Evolutionary conservation across 1,140 invertebrate genomes (phyloP).

Genomic region (Macrosteles quadrilineatus): DNA sequence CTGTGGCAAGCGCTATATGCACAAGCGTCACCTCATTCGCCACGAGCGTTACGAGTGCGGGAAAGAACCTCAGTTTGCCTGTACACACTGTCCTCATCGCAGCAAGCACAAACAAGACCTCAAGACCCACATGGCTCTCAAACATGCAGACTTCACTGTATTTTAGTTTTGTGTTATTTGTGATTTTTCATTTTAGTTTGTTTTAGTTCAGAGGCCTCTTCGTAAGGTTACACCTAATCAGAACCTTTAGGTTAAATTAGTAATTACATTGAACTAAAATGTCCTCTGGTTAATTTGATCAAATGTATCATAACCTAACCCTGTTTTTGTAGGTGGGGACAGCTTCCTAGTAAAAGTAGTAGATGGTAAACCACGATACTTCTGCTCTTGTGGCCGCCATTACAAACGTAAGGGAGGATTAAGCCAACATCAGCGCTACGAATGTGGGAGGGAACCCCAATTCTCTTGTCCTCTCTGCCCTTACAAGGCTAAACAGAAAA

Average conservation of each 20-base stretch:
- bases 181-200: too few species aligned
- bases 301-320: too few species aligned
- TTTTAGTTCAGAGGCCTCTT: too few species aligned
- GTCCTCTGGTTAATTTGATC: too few species aligned
- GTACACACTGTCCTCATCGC: conserved; percentile 47
- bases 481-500: conserved; percentile 59
- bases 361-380: neutral
- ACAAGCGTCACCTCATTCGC: conserved; percentile 48
- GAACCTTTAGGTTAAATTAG: too few species aligned
- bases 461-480: conserved; percentile 56
- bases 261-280: too few species aligned
- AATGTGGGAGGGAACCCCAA: conserved; percentile 52
- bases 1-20: conserved; percentile 45
- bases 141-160: conserved; percentile 2
- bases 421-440: conserved; percentile 42
- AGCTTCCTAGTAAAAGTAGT: too few species aligned
- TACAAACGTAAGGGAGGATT: neutral
- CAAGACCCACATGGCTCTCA: conserved; percentile 43
- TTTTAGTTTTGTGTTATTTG: too few species aligned
- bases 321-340: too few species aligned
- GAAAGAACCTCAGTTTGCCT: conserved; percentile 46
- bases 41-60: conserved; percentile 18
- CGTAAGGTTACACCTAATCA: too few species aligned
- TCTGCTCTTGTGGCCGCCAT: conserved; percentile 20
- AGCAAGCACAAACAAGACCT: conserved; percentile 48